Evolutionary conservation across 2,888 invertebrate genomes (phyloP).

Genomic region (Lypha dubia): DNA sequence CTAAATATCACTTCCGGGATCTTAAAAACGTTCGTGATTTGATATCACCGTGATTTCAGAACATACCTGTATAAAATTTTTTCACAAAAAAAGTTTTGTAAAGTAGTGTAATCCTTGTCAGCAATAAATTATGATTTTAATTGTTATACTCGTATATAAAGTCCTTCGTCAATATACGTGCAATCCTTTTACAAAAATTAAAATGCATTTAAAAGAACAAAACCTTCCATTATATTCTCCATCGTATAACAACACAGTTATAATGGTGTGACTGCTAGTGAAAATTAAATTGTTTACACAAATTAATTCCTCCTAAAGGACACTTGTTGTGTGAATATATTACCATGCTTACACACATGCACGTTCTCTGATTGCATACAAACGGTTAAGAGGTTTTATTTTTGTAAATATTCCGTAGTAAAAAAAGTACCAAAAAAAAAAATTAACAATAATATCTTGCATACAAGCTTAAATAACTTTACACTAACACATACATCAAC

Average conservation of each 20-base stretch:
- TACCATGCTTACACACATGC: background rate
- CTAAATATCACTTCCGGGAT: no score
- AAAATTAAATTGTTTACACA: conserved; percentile 44
- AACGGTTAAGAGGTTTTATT: background rate
- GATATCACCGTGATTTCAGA: no score
- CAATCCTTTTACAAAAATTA: background rate
- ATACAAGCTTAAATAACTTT: background rate
- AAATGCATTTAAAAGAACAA: background rate
- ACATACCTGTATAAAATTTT: no score
- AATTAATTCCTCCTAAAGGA: conserved; percentile 33
- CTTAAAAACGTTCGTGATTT: no score
- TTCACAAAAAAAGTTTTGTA: no score
- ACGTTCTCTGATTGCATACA: background rate
- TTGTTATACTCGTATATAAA: conserved; percentile 23
- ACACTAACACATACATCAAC: conserved; percentile 3
- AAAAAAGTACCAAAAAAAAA: background rate
- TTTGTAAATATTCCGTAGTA: background rate
- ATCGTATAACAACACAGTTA: background rate
- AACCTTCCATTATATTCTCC: background rate
- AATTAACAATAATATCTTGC: background rate
- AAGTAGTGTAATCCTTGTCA: no score
- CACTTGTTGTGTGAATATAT: conserved; percentile 10
- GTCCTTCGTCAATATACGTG: conserved; percentile 4
- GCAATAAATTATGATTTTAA: conserved; percentile 9
- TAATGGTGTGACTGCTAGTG: background rate